A percentile compares a stretch with the other conserved stretches of the same genome.
These are phyloP conservation scores for Hoplodrina blanda DNA, from an alignment of 2,888 invertebrate genomes.

Conservation along the genomic window DNA sequence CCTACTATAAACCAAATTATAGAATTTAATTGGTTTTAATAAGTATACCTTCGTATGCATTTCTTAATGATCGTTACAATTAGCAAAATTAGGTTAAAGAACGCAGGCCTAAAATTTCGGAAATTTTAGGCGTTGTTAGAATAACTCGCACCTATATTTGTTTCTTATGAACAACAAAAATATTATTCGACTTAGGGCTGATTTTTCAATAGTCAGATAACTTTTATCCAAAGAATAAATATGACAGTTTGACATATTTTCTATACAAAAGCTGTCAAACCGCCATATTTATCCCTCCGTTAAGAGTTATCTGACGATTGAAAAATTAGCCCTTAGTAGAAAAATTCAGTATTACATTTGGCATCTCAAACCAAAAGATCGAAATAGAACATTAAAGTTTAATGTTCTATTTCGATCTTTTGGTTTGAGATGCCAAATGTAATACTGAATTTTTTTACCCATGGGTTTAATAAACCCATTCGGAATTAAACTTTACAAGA, in stretches of 20 bases:
- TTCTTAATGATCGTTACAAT: neutral
- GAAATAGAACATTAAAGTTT: constrained; percentile 8
- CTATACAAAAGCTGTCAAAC: no score
- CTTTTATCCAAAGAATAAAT: no score
- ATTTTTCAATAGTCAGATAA: no score
- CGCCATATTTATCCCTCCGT: no score
- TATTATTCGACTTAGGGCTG: neutral
- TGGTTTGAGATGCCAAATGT: neutral
- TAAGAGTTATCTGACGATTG: no score
- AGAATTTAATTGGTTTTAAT: neutral
- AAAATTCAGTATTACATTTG: no score
- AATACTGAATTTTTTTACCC: no score
- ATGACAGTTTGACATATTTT: no score
- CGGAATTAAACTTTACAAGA: neutral
- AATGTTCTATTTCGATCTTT: constrained; percentile 1
- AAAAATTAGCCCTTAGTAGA: no score
- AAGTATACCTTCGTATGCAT: neutral
- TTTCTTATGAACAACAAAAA: neutral
- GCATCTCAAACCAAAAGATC: neutral
- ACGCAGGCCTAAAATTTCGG: no score
- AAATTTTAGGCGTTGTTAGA: neutral
- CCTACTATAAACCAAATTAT: neutral
- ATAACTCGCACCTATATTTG: neutral
- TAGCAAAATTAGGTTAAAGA: neutral
- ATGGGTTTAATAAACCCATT: no score